Evolutionary conservation across 2,797 vertebrate genomes (phyloP), one percentile per base, ranked within the genome.

Genomic region (Petrocephalus sullivani): DNA sequence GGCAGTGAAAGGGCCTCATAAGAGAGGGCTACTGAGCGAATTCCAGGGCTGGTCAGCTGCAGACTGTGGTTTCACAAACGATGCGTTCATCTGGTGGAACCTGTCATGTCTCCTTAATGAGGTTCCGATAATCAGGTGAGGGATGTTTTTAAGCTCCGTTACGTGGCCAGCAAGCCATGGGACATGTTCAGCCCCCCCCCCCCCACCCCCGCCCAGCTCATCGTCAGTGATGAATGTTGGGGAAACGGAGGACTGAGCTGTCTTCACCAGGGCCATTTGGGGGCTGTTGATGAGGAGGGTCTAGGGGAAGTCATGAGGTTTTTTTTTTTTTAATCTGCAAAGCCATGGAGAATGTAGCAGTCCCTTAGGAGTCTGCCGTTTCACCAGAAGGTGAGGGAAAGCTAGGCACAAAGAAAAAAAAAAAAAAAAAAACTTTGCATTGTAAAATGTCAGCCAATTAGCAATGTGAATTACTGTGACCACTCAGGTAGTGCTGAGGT

Each of bases 371-470:
- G 49, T 54, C n/a, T 23, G 49, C 81, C 12, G 92, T 93, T 93
- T 93, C 91, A 90, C 88, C 90, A 89, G 87, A 86, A n/a, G 19
- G 21, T 14, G 81, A n/a, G 49, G 49, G 8, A 2, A 53, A 94
- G 94, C 94, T 92, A 93, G 91, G 92, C 92, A 90, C 28, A 28
- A 28, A n/a, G n/a, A n/a, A n/a, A n/a, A 87, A 8, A 92, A 90
- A 92, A 94, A 8, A 92, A 90, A 92, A 94, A 93, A 94, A 94
- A 92, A 92, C 94, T 83, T 94, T 93, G 92, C 92, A 92, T 91
- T 93, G 91, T 93, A 90, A 93, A 94, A 94, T 92, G 92, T 91
- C 92, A 93, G 92, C 94, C 94, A 93, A 95, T 95, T 94, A 94
- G 91, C 93, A 91, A 92, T n/a, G 71, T 91, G 93, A 91, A 91